Conservation (phyloP, 2,113 vertebrate genomes). For the Laterallus jamaicensis region DNA sequence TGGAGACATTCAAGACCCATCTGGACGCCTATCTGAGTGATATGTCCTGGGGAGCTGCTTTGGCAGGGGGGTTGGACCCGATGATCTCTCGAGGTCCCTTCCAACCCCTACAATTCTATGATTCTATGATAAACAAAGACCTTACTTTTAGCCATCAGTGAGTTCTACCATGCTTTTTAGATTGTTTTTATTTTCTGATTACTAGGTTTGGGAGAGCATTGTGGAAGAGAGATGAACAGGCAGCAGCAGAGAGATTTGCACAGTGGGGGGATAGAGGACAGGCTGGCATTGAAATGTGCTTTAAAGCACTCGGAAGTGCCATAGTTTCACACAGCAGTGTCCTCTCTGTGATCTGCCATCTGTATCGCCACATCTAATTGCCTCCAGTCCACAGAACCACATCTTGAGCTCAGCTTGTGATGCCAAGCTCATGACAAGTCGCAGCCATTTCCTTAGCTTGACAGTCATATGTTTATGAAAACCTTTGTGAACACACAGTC, state of each 20-base stretch:
- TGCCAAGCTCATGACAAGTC: neutral
- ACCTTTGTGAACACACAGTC: neutral
- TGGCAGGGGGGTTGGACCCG: too few relatives aligned
- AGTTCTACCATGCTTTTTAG: neutral
- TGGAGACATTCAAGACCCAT: too few relatives aligned
- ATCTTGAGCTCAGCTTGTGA: neutral
- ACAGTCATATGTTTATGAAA: neutral
- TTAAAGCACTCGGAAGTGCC: neutral
- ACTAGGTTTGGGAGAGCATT: accelerated
- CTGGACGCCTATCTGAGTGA: too few relatives aligned
- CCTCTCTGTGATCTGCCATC: neutral
- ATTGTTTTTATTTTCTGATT: neutral
- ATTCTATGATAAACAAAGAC: neutral
- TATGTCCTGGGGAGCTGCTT: too few relatives aligned
- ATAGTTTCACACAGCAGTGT: neutral
- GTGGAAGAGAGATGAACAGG: neutral
- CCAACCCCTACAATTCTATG: too few relatives aligned
- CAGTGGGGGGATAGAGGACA: neutral
- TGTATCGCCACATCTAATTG: neutral
- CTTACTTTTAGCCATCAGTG: neutral
- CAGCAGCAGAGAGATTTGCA: neutral
- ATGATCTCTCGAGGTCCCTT: too few relatives aligned
- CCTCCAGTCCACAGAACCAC: neutral
- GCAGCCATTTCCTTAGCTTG: neutral
- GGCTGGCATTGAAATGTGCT: neutral